Conservation (phyloP, 2,113 vertebrate genomes). For the Amia ocellicauda region DNA sequence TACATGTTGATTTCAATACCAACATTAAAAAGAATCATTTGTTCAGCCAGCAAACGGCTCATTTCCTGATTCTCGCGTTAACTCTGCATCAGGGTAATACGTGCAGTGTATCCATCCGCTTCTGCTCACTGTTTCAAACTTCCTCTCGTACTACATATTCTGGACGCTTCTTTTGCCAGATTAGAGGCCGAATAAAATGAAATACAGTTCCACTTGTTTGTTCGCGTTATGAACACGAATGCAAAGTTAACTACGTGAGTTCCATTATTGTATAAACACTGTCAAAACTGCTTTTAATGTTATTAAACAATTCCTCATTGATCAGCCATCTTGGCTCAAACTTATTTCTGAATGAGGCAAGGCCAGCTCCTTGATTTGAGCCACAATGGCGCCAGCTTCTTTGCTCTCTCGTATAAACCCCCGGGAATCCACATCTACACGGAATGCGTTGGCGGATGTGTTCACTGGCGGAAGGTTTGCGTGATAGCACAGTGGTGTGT, state of each 20-base stretch:
- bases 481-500: constrained; percentile 31
- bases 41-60: neutral
- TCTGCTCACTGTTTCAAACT: constrained; percentile 28
- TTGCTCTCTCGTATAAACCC: constrained; percentile 11
- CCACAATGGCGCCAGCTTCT: constrained; percentile 46
- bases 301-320: neutral
- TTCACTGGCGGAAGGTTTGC: constrained; percentile 48
- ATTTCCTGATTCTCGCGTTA: constrained; percentile 29
- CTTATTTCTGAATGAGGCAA: neutral
- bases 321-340: constrained; percentile 50
- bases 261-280: too few relatives aligned
- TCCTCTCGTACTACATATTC: constrained; percentile 9
- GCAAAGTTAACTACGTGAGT: too few relatives aligned
- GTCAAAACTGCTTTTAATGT: too few relatives aligned
- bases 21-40: too few relatives aligned
- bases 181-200: neutral
- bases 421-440: constrained; percentile 12
- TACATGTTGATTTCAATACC: too few relatives aligned
- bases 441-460: constrained; percentile 31
- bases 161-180: neutral
- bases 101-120: constrained; percentile 34
- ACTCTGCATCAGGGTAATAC: constrained; percentile 1
- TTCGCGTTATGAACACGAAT: too few relatives aligned
- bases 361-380: constrained; percentile 9
- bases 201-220: neutral